Evolutionary conservation across 2,888 invertebrate species (phyloP).

Genomic region (Sinopyrophorus schimmeli): DNA sequence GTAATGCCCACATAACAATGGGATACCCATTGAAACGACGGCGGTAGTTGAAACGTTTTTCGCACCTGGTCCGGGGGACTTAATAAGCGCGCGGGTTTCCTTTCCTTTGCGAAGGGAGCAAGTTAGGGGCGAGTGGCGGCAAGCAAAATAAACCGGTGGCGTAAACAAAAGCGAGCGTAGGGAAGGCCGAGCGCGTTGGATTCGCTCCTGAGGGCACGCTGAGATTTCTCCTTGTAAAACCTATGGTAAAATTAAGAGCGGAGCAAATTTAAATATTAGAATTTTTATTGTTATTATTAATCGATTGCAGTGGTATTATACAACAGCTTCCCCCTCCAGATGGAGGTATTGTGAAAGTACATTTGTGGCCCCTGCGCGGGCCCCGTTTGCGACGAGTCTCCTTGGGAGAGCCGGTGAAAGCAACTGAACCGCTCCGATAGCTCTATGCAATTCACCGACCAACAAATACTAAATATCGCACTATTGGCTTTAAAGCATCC

Average conservation of each 20-base stretch:
- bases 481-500: constrained; percentile 27
- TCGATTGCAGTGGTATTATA: constrained; percentile 54
- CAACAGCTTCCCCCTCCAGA: constrained; percentile 52
- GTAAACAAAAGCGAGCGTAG: no score
- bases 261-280: constrained; percentile 22
- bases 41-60: no score
- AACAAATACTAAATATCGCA: constrained; percentile 45
- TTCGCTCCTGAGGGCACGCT: no score
- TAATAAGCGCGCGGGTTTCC: no score
- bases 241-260: constrained; percentile 10
- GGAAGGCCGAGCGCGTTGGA: no score
- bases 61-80: no score
- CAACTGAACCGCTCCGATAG: constrained; percentile 48
- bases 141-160: no score
- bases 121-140: no score
- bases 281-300: constrained; percentile 44
- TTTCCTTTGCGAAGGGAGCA: constrained; percentile 20
- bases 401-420: constrained; percentile 55
- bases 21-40: no score
- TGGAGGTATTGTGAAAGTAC: constrained; percentile 55
- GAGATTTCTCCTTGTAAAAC: no score
- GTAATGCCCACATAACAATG: constrained; percentile 53
- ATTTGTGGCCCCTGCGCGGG: constrained; percentile 53
- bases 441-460: constrained; percentile 40
- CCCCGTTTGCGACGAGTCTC: constrained; percentile 53